A percentile compares a stretch with the other conserved stretches of the same genome.
Conservation (phyloP, 2,113 vertebrate species). For the Sterna hirundo region DNA sequence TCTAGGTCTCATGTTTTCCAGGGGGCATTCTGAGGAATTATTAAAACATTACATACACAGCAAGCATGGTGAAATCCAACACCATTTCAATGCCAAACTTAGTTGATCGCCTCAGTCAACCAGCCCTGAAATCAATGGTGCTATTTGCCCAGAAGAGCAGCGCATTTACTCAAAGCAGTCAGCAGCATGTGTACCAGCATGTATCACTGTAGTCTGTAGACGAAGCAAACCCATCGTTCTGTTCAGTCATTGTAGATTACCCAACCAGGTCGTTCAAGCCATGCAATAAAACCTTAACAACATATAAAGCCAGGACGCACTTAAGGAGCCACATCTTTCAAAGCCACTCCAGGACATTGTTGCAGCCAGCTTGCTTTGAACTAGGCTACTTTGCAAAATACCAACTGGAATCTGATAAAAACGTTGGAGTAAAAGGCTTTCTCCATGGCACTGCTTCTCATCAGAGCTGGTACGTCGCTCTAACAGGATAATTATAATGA, state of each 20-base stretch:
- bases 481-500: conserved; percentile 1
- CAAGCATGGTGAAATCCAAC: not conserved
- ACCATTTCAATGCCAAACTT: not conserved
- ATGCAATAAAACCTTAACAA: not conserved
- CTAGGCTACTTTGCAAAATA: not conserved
- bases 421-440: not conserved
- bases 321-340: not conserved
- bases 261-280: not conserved
- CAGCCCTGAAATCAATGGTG: not conserved
- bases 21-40: not conserved
- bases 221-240: not conserved
- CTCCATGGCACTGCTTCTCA: not conserved
- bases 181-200: not conserved
- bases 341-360: not conserved
- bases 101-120: not conserved
- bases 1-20: not conserved
- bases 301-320: not conserved
- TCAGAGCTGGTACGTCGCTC: not conserved
- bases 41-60: not conserved
- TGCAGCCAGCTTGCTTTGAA: conserved; percentile 15
- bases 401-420: conserved; percentile 17
- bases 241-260: not conserved
- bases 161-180: not conserved
- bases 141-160: not conserved
- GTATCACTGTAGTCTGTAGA: not conserved